These are phyloP conservation scores for Branchipolynoe longqiensis DNA, from an alignment of 2,888 invertebrate species.

Conservation along the genomic window DNA sequence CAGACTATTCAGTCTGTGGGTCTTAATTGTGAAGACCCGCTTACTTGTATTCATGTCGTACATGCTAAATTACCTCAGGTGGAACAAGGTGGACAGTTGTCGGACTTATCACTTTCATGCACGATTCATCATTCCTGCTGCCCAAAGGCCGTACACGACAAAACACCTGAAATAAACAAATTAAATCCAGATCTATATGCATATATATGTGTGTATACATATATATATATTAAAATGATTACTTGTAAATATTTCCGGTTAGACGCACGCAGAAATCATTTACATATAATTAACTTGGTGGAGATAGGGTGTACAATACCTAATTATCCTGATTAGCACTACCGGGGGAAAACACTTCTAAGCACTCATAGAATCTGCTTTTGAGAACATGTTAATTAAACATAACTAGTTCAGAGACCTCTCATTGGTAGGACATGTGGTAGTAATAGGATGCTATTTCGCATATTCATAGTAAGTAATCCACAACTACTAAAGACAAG, in stretches of 20 bases:
- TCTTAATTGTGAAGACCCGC: too few species aligned
- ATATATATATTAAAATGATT: neutral
- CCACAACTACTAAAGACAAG: too few species aligned
- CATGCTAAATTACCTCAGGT: slow-evolving; percentile 75
- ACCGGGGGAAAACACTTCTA: neutral
- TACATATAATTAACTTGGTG: neutral
- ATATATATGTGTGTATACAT: neutral
- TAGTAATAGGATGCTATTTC: too few species aligned
- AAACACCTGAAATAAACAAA: slow-evolving; percentile 86
- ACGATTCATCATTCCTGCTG: slow-evolving; percentile 84
- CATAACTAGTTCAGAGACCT: too few species aligned
- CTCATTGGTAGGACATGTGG: too few species aligned
- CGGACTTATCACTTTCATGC: slow-evolving; percentile 79
- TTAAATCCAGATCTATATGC: neutral
- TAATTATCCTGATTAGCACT: neutral
- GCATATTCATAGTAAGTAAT: too few species aligned
- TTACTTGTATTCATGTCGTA: too few species aligned
- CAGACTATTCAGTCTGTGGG: too few species aligned
- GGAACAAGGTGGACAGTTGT: slow-evolving; percentile 81
- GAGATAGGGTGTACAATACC: neutral
- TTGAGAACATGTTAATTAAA: too few species aligned
- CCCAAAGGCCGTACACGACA: slow-evolving; percentile 91
- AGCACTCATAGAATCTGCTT: neutral
- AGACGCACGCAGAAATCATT: neutral
- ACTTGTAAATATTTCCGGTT: neutral